Base-by-base conservation (phyloP, 2,797 vertebrate species). In the Onychomys torridus region DNA sequence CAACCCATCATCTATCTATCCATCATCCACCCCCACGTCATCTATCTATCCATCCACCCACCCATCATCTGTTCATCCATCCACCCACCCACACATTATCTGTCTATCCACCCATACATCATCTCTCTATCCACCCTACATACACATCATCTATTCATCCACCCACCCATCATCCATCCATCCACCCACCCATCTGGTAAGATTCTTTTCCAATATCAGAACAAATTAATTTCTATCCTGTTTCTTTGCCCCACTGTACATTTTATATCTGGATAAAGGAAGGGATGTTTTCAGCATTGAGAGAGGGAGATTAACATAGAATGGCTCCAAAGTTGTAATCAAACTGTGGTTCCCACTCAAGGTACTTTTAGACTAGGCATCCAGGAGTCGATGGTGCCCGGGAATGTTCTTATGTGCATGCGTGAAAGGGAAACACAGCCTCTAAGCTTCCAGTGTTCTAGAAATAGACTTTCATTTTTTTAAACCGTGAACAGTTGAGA, bases 281-380 rank as follows among this genome's bases (percentile, higher is more conserved):
- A 55, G 4, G 14, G 46, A 81, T 69, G 12, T 67, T 89, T 95
- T 82, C 29, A 27, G 57, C 84, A 37, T 81, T 76, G 43, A 84
- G 89, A 89, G 92, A 78, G 77, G 75, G 67, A 86, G 73, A 95
- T 90, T 93, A 93, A 88, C 91, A 87, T 75, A 94, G 88, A 97
- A 92, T 81, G 92, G 67, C 78, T 94, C 95, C 81, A 96, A 84
- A 97, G 93, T 96, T 89, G 37, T 46, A 91, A 91, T 96, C 79
- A 97, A 90, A 94, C 65, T 84, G 77, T 77, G 93, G 67, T 46
- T 63, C 5, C 37, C 73, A 76, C 90, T 94, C 9, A 12, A 92
- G 78, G 61, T 87, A 43, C 96, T 96, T 90, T 92, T 77, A 71
- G 90, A 91, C 49, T 55, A 89, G 87, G n/a, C 46, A 91, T 77